These are phyloP conservation scores for Pyrrhia umbra DNA, from an alignment of 2,888 invertebrate genomes.

Conservation along the genomic window DNA sequence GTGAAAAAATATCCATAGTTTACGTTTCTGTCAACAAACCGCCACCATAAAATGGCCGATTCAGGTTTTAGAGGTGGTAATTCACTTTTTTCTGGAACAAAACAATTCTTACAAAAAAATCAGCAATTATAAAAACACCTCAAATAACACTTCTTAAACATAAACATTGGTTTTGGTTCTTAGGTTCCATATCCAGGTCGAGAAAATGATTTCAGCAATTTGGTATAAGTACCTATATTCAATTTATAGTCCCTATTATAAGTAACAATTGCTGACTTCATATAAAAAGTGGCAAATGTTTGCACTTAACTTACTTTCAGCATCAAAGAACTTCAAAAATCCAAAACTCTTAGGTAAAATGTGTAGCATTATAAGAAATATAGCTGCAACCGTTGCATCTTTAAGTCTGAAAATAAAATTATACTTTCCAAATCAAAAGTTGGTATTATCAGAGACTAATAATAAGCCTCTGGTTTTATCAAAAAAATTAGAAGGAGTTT, in stretches of 20 bases:
- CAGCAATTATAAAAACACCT: background rate
- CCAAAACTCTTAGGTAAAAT: slow-evolving; percentile 69
- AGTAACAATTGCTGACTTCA: too few species aligned
- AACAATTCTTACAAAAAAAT: background rate
- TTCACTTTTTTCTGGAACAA: slow-evolving; percentile 74
- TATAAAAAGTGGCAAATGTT: too few species aligned
- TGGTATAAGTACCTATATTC: too few species aligned
- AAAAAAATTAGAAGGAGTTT: too few species aligned
- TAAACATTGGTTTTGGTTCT: too few species aligned
- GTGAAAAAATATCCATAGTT: slow-evolving; percentile 79
- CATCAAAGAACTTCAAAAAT: slow-evolving; percentile 62
- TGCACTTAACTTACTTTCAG: slow-evolving; percentile 74
- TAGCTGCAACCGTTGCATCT: slow-evolving; percentile 74
- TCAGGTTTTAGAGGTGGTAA: slow-evolving; percentile 74
- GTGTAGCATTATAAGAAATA: slow-evolving; percentile 71
- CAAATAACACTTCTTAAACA: too few species aligned
- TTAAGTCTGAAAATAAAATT: slow-evolving; percentile 69
- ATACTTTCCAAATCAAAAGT: too few species aligned
- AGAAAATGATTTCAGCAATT: too few species aligned
- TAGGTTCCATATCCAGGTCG: too few species aligned
- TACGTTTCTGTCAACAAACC: slow-evolving; percentile 77
- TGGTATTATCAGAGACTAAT: too few species aligned
- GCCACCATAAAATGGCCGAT: slow-evolving; percentile 79
- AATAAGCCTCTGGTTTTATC: too few species aligned
- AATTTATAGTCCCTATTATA: too few species aligned